A percentile compares a stretch with the other conserved stretches of the same genome.
Evolutionary conservation across 2,113 vertebrate species (phyloP).

Genomic region (Dryoscopus gambensis): DNA sequence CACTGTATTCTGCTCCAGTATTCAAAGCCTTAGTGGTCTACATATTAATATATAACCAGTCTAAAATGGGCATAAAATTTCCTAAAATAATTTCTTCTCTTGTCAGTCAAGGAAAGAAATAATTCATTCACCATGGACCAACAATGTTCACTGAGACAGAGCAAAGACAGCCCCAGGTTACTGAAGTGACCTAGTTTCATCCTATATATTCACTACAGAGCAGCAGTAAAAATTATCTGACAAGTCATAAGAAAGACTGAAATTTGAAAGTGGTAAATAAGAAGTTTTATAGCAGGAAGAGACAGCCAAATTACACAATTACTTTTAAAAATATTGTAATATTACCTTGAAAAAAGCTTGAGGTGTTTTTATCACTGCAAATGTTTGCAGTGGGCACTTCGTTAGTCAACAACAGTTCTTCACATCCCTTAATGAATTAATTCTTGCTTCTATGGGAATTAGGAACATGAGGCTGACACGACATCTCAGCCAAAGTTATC

Average conservation of each 20-base stretch:
- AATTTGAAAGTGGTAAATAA: constrained; percentile 13
- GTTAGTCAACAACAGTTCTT: background rate
- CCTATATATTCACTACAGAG: constrained; percentile 32
- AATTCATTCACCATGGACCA: constrained; percentile 55
- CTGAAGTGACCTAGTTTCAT: constrained; percentile 61
- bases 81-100: constrained; percentile 43
- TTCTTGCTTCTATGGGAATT: background rate
- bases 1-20: background rate
- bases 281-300: background rate
- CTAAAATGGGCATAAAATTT: constrained; percentile 18
- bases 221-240: constrained; percentile 27
- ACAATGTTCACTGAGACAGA: constrained; percentile 58
- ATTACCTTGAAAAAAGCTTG: background rate
- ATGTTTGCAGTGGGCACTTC: background rate
- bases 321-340: background rate
- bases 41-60: background rate
- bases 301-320: background rate
- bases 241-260: constrained; percentile 20
- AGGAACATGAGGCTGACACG: background rate
- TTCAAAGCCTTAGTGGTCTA: background rate
- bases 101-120: constrained; percentile 59
- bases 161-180: constrained; percentile 63
- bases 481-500: background rate
- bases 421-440: background rate
- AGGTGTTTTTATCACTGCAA: background rate